Evolutionary conservation across 2,797 vertebrate species (phyloP).

Genomic region (Neosilurus hyrtlii): DNA sequence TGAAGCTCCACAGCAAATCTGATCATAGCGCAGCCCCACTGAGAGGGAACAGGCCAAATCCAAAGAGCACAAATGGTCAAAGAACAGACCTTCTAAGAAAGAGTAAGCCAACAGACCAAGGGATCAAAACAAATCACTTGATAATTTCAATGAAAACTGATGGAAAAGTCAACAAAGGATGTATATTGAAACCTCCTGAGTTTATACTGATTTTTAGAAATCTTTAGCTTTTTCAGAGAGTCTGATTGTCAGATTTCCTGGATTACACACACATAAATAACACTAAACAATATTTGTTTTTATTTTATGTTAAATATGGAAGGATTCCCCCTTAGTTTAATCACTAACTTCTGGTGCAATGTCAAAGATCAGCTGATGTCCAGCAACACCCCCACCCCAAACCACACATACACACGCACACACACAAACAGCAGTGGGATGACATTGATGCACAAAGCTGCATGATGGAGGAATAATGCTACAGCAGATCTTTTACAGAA

Average conservation of each 20-base stretch:
- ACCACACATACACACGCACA: too few species aligned
- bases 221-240: slow-evolving; percentile 19
- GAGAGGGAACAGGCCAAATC: slow-evolving; percentile 33
- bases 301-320: not conserved
- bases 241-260: slow-evolving; percentile 21
- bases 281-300: not conserved
- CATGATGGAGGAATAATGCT: slow-evolving; percentile 23
- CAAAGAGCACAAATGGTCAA: slow-evolving; percentile 24
- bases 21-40: slow-evolving; percentile 45
- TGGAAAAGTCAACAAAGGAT: slow-evolving; percentile 51
- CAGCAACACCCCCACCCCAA: too few species aligned
- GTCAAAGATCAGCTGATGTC: slow-evolving; percentile 16
- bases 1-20: slow-evolving; percentile 40
- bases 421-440: not conserved
- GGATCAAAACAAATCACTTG: slow-evolving; percentile 37
- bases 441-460: slow-evolving; percentile 7
- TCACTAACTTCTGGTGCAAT: not conserved
- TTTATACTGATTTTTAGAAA: slow-evolving; percentile 26
- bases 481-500: slow-evolving; percentile 36
- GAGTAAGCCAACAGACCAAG: slow-evolving; percentile 15
- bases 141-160: slow-evolving; percentile 42
- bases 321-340: not conserved
- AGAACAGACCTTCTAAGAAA: slow-evolving; percentile 38
- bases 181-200: slow-evolving; percentile 40
- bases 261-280: not conserved